Evolutionary conservation across 1,140 invertebrate genomes (phyloP).

Genomic region (Eciton burchellii): DNA sequence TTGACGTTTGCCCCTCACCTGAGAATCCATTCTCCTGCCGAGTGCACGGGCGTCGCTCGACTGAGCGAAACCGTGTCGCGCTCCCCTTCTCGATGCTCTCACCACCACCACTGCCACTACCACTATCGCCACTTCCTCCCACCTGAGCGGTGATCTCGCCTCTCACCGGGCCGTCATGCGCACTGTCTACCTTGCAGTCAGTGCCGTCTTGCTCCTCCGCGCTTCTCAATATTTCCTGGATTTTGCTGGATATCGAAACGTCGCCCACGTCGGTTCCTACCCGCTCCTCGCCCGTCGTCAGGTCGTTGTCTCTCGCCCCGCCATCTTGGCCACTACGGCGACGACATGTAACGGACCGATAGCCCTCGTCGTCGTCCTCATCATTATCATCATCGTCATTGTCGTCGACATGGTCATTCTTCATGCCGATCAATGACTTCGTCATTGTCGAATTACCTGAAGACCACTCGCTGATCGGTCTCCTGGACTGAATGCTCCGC

Average conservation of each 20-base stretch:
- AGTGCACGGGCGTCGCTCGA: slow-evolving; percentile 83
- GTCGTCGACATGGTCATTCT: slow-evolving; percentile 10
- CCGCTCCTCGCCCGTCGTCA: slow-evolving; percentile 68
- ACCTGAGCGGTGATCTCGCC: slow-evolving; percentile 82
- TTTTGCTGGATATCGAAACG: slow-evolving; percentile 73
- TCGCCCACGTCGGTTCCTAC: slow-evolving; percentile 72
- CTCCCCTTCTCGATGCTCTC: slow-evolving; percentile 85
- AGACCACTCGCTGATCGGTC: background rate
- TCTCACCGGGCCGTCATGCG: slow-evolving; percentile 83
- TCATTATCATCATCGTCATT: slow-evolving; percentile 6
- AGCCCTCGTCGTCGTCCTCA: slow-evolving; percentile 42
- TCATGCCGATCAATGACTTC: slow-evolving; percentile 19
- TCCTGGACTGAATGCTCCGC: slow-evolving; percentile 22
- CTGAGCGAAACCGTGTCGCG: slow-evolving; percentile 81
- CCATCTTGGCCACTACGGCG: slow-evolving; percentile 55
- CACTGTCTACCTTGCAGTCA: slow-evolving; percentile 61
- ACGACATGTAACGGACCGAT: slow-evolving; percentile 42
- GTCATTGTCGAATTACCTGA: background rate
- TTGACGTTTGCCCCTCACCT: slow-evolving; percentile 61
- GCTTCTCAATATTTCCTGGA: slow-evolving; percentile 78
- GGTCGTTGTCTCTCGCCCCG: slow-evolving; percentile 52
- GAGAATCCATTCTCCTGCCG: slow-evolving; percentile 81
- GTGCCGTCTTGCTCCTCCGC: slow-evolving; percentile 57
- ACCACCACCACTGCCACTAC: slow-evolving; percentile 83
- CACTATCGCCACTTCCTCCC: slow-evolving; percentile 84